phyloP scores from a whole-genome alignment of 2,888 invertebrate genomes.

The Eupithecia inturbata region DNA sequence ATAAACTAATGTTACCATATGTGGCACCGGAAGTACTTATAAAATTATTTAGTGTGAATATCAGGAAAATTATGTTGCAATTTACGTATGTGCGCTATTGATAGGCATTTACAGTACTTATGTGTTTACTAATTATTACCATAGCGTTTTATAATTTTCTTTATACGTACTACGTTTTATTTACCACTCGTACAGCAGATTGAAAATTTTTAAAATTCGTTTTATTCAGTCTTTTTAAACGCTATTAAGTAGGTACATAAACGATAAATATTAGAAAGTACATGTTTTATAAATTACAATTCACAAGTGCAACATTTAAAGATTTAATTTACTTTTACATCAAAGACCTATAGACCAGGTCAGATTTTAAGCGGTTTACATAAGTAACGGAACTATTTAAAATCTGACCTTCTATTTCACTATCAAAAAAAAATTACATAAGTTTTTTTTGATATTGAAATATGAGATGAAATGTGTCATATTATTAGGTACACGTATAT shows the following conservation, averaged over 20 bases:
- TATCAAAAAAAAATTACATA: no score
- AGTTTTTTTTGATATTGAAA: no score
- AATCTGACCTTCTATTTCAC: no score
- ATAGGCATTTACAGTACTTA: background rate
- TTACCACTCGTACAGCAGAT: conserved; percentile 47
- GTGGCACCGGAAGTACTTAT: background rate
- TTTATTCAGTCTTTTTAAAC: conserved; percentile 75
- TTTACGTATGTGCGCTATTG: background rate
- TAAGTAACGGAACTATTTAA: no score
- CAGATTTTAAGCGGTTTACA: no score
- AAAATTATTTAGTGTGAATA: background rate
- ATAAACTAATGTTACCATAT: background rate
- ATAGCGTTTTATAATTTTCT: conserved; percentile 10
- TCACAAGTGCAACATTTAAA: background rate
- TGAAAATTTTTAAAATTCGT: conserved; percentile 71
- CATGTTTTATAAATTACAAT: conserved; percentile 13
- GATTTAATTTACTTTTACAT: background rate
- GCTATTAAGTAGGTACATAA: conserved; percentile 13
- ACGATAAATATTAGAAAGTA: conserved; percentile 6
- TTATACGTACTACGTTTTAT: conserved; percentile 10
- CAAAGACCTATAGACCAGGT: background rate
- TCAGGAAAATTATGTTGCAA: background rate
- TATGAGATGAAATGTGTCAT: background rate
- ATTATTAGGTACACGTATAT: conserved; percentile 4
- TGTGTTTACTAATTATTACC: background rate